Evolutionary conservation across 2,113 vertebrate species (phyloP).

Genomic region (Hucho hucho): DNA sequence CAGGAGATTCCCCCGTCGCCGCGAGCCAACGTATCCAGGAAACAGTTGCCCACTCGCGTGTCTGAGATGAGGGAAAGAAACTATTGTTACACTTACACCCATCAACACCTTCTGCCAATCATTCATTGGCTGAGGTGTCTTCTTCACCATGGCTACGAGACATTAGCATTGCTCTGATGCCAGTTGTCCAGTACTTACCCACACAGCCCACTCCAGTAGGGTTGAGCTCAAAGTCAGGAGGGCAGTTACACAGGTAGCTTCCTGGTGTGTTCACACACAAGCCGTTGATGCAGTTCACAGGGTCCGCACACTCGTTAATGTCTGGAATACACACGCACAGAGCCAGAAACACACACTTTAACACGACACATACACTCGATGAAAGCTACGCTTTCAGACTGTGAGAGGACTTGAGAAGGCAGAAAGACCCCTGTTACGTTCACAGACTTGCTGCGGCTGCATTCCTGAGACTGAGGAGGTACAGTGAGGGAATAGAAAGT

Average conservation of each 20-base stretch:
- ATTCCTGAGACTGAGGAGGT: neutral
- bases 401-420: neutral
- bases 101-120: neutral
- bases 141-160: neutral
- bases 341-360: neutral
- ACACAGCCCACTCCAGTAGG: slow-evolving; percentile 91
- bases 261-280: slow-evolving; percentile 90
- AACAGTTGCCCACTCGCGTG: slow-evolving; percentile 88
- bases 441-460: neutral
- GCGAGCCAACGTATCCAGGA: slow-evolving; percentile 82
- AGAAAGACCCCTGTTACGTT: neutral
- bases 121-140: neutral
- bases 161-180: neutral
- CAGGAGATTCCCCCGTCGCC: slow-evolving; percentile 90
- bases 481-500: neutral
- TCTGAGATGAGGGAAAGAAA: slow-evolving; percentile 65
- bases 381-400: neutral
- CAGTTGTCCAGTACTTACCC: slow-evolving; percentile 74
- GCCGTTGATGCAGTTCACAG: slow-evolving; percentile 91
- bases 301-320: slow-evolving; percentile 90
- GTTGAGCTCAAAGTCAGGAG: slow-evolving; percentile 89
- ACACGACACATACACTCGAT: no score
- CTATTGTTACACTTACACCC: neutral
- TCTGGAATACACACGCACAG: slow-evolving; percentile 67
- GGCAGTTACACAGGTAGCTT: slow-evolving; percentile 90